Base-by-base conservation (phyloP, 2,797 vertebrate genomes). In the Gymnopithys bicolor region DNA sequence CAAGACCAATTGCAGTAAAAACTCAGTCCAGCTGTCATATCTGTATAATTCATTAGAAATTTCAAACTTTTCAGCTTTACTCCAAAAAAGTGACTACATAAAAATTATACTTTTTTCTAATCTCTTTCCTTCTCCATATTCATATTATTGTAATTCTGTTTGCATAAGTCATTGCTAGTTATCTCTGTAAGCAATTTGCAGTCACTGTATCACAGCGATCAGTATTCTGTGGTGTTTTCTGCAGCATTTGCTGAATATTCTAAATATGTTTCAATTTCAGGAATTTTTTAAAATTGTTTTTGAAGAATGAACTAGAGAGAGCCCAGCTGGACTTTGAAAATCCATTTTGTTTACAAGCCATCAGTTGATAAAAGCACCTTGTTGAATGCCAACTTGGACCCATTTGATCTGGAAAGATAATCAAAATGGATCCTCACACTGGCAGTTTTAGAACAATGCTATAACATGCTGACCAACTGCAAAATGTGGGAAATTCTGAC, bases 261-360 rank as follows among this genome's bases (percentile, higher is more conserved):
- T 69, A 70, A 93, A 75, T 62, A 37, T 21, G 35, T 86, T 93
- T 86, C 88, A 35, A 87, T 73, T 69, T 74, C 68, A 63, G 12
- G 5, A 22, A 2, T 43, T 16, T n/a, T 81, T 71, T 5, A 1
- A 45, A 41, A 52, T 84, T 81, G 17, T 52, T 81, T 79, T 84
- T 91, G 25, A 86, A 75, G 15, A 43, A 13, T 63, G 24, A 90
- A 37, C 21, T 35, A 76, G 66, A 81, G 32, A 75, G 62, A 87
- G 10, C n/a, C 51, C 84, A 88, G 28, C 35, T 86, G 69, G 73
- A 22, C 73, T 80, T 89, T 63, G 45, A 90, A 92, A 92, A 89
- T 66, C 10, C 32, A 7, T 69, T 75, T 77, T 92, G 25, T 58
- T 94, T 80, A 19, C 46, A 63, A 43, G 5, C 25, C 75, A 32